Evolutionary conservation across 2,888 invertebrate genomes (phyloP), one percentile per base, ranked within the genome.

Genomic region (Siphlonurus alternatus): DNA sequence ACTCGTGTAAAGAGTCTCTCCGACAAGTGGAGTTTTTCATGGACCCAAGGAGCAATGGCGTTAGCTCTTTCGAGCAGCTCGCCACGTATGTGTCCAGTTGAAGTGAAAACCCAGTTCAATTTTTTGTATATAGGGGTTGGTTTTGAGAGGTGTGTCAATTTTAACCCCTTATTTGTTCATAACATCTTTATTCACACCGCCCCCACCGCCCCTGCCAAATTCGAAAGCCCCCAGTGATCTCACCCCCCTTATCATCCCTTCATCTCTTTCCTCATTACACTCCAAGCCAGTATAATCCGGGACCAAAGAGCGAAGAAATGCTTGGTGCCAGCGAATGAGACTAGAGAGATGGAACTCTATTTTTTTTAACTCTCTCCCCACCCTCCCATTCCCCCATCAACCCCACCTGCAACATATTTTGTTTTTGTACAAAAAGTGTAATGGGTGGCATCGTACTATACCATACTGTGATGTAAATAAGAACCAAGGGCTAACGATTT

Each of bases 61-160:
- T 56, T 18, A 59, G 25, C 38, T 38, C 63, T 51, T 63, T 63
- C 23, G 63, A 63, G 25, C 63, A 63, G 38, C 59, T 63, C 59
- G 63, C 63, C 22, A 25, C 63, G 18, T 63, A 63, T 25, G 63
- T 63, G 20, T 63, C 63, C 56, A 63, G 63, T 63, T 63, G 63
- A 63, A 61, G 63, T 59, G 59, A 22, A 59, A 38, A 25, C 20
- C 25, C 63, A 23, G 25, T 53, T 23, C 38, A 38, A 10, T 38
- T 38, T 38, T 38, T 38, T 38, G 38, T 38, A 38, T 38, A 38
- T 38, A 15, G 38, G 38, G 38, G 38, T 38, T 38, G 15, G 38
- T 38, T 38, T 38, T 38, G 38, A 38, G 38, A 38, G 38, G 38
- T 38, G 38, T 38, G 38, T 38, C 38, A 38, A 15, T 38, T 10